These are phyloP conservation scores for Trypoxylon attenuatum DNA, from an alignment of 2,888 invertebrate species.

Conservation along the genomic window DNA sequence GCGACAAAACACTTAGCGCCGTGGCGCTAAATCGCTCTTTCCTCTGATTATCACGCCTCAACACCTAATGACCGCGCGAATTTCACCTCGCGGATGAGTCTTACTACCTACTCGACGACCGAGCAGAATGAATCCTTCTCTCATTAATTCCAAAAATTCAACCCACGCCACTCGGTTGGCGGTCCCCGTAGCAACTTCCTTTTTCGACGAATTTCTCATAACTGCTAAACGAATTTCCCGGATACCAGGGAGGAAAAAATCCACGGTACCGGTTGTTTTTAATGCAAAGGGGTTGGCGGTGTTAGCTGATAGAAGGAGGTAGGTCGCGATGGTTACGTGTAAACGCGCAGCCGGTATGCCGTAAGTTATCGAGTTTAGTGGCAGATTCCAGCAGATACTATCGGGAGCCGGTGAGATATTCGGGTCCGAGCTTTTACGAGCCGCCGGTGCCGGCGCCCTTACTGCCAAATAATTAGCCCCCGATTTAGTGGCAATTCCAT, in stretches of 20 bases:
- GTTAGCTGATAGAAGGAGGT: too few relatives aligned
- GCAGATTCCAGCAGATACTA: constrained; percentile 56
- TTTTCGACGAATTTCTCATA: too few relatives aligned
- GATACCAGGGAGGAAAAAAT: too few relatives aligned
- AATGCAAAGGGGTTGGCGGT: not conserved
- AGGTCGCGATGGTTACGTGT: too few relatives aligned
- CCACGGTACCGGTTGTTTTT: too few relatives aligned
- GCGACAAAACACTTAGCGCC: constrained; percentile 68
- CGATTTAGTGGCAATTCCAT: constrained; percentile 70
- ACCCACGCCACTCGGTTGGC: too few relatives aligned
- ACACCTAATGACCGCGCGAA: constrained; percentile 14
- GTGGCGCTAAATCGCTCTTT: constrained; percentile 63
- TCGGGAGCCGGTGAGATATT: constrained; percentile 62
- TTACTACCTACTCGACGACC: not conserved
- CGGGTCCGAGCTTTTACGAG: constrained; percentile 60
- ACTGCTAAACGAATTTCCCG: too few relatives aligned
- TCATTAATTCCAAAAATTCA: too few relatives aligned
- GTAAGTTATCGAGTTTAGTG: constrained; percentile 64
- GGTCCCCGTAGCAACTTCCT: too few relatives aligned
- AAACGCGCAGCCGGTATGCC: constrained; percentile 11
- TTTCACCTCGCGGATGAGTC: constrained; percentile 9
- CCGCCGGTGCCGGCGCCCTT: constrained; percentile 61
- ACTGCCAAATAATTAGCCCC: constrained; percentile 72
- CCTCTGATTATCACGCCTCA: constrained; percentile 59
- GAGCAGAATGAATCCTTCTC: too few relatives aligned